phyloP scores from a whole-genome alignment of 2,113 vertebrate species.

The Lophius piscatorius region DNA sequence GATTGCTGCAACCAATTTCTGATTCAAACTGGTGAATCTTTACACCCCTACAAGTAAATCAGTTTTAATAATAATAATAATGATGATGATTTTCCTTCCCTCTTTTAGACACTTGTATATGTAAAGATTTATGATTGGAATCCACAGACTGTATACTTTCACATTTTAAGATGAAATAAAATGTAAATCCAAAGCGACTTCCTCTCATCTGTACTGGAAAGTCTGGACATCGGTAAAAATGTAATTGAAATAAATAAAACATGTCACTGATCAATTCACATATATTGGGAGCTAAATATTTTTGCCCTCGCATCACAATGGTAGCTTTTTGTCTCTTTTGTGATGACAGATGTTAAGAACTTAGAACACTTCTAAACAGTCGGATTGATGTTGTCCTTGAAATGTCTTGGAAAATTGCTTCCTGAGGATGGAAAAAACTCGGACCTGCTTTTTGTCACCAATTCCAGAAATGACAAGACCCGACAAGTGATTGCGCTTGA shows the following conservation, averaged over 20 bases:
- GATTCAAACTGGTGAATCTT: no score
- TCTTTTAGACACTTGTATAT: neutral
- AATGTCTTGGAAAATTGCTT: slow-evolving; percentile 41
- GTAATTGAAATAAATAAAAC: neutral
- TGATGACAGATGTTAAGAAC: slow-evolving; percentile 32
- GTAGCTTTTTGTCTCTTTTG: no score
- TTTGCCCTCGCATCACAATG: no score
- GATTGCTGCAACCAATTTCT: no score
- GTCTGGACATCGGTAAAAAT: neutral
- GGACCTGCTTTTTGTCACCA: slow-evolving; percentile 30
- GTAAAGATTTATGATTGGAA: slow-evolving; percentile 4
- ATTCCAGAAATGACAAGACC: slow-evolving; percentile 12
- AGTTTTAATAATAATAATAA: no score
- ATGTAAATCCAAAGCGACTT: neutral
- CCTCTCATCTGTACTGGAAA: neutral
- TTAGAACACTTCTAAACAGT: slow-evolving; percentile 28
- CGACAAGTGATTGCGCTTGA: neutral
- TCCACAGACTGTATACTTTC: neutral
- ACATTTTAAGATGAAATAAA: slow-evolving; percentile 2
- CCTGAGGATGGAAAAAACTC: slow-evolving; percentile 28
- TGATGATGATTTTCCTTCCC: neutral
- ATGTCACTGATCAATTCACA: no score
- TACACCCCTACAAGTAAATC: no score
- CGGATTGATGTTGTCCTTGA: slow-evolving; percentile 46
- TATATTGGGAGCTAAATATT: no score